Evolutionary conservation across 2,888 invertebrate species (phyloP).

Genomic region (Acrobasis suavella): DNA sequence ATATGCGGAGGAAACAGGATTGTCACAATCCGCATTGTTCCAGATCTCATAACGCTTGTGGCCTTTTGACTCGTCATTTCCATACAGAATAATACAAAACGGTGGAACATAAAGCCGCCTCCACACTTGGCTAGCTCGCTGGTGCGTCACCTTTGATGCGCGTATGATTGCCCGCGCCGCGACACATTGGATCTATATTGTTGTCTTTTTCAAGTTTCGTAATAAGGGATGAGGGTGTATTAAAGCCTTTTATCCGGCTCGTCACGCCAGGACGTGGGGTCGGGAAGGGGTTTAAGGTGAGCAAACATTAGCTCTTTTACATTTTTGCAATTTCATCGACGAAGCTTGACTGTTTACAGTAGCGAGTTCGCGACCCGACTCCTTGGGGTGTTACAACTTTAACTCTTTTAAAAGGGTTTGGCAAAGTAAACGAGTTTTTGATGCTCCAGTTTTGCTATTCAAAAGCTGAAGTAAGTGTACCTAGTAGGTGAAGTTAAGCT

Average conservation of each 20-base stretch:
- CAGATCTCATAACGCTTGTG: slow-evolving; percentile 77
- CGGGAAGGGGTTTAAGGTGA: slow-evolving; percentile 81
- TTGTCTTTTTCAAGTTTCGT: slow-evolving; percentile 83
- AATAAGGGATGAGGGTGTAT: slow-evolving; percentile 83
- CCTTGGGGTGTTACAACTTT: slow-evolving; percentile 65
- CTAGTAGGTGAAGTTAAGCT: slow-evolving; percentile 57
- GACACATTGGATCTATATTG: slow-evolving; percentile 82
- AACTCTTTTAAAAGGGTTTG: slow-evolving; percentile 68
- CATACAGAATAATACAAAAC: slow-evolving; percentile 69
- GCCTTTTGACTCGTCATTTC: slow-evolving; percentile 75
- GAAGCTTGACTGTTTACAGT: slow-evolving; percentile 74
- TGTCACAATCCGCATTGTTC: slow-evolving; percentile 79
- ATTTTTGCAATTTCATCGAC: slow-evolving; percentile 82
- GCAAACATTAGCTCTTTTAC: slow-evolving; percentile 83
- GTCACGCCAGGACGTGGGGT: slow-evolving; percentile 78
- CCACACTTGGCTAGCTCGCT: slow-evolving; percentile 75
- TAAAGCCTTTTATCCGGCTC: slow-evolving; percentile 83
- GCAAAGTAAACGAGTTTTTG: slow-evolving; percentile 68
- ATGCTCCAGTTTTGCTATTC: slow-evolving; percentile 54
- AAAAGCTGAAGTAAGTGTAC: slow-evolving; percentile 37
- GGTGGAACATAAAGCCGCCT: slow-evolving; percentile 65
- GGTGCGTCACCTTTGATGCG: slow-evolving; percentile 78
- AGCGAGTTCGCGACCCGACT: slow-evolving; percentile 51
- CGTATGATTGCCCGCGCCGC: slow-evolving; percentile 82
- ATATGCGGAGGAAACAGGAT: slow-evolving; percentile 74